A percentile compares a stretch with the other conserved stretches of the same genome.
These are phyloP conservation scores for Abramis brama DNA, from an alignment of 2,113 vertebrate species.

Conservation along the genomic window DNA sequence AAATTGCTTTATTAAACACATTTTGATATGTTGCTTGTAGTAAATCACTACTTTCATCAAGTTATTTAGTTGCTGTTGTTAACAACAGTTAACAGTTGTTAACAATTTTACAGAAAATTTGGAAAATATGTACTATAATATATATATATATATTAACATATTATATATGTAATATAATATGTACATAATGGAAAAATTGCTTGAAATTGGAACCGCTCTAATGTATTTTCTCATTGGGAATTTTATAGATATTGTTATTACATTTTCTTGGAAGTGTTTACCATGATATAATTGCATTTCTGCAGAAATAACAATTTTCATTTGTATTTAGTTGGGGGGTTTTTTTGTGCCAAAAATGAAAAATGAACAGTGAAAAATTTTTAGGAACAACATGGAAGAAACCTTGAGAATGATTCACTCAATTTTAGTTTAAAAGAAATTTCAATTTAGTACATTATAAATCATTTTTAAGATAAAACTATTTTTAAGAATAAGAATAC, in stretches of 20 bases:
- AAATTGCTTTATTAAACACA: neutral
- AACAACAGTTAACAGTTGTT: neutral
- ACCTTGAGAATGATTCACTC: neutral
- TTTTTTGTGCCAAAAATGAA: neutral
- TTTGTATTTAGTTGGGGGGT: neutral
- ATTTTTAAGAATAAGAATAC: no score
- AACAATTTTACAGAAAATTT: neutral
- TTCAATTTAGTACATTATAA: neutral
- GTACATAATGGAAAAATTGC: neutral
- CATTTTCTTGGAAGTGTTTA: neutral
- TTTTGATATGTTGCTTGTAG: neutral
- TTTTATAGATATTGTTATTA: neutral
- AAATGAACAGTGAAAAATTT: neutral
- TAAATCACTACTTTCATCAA: no score
- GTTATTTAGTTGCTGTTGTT: neutral
- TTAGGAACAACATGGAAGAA: neutral
- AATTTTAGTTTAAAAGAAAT: neutral
- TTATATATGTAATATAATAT: no score
- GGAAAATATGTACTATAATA: neutral
- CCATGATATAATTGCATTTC: slow-evolving; percentile 3
- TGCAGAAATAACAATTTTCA: neutral
- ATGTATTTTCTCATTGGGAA: neutral
- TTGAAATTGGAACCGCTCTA: neutral
- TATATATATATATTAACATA: no score
- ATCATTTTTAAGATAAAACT: neutral